Base-by-base conservation (phyloP, 2,797 vertebrate genomes). In the Oreortyx pictus region DNA sequence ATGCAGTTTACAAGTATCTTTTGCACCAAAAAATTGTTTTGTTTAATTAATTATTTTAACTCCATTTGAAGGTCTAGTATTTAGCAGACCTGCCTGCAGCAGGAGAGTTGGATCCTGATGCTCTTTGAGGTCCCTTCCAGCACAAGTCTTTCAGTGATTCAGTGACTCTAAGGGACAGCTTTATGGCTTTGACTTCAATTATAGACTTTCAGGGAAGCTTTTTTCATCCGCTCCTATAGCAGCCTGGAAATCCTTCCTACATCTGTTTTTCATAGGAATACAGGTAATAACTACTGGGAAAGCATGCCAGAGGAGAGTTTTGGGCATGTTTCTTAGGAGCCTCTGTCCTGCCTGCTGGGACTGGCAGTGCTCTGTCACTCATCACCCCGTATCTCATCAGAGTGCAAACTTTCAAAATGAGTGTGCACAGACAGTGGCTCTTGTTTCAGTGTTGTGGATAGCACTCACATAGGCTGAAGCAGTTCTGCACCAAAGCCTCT, bases 301-400 rank as follows among this genome's bases (percentile, higher is more conserved):
- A 64, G 77, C 88, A 18, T 39, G 70, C 35, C 85, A 60, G 60
- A 39, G 67, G 60, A 73, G 43, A 66, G 29, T 1, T 1, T 22
- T 0, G 3, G 44, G 59, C 73, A 16, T 47, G 41, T 60, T 66
- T 44, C 65, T 54, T 61, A 84, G 68, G 41, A 84, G 13, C 9
- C 17, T n/a, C 35, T 39, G 2, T 39, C 16, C 46, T 0, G 1
- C 15, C 5, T 0, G 0, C 25, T 37, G 33, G 39, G 44, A 74
- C 56, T 2, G 2, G 44, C 1, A 1, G 2, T 4, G 4, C 37
- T 15, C 14, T 25, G 41, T 60, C 60, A 16, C 8, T n/a, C 15
- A 19, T 31, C 5, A 1, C 46, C 27, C 9, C 23, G 31, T 4
- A 6, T 29, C 24, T 29, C 19, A 10, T 73, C 62, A 8, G 3